Conservation (phyloP, 2,888 invertebrate genomes). For the Marronus borbonicus region DNA sequence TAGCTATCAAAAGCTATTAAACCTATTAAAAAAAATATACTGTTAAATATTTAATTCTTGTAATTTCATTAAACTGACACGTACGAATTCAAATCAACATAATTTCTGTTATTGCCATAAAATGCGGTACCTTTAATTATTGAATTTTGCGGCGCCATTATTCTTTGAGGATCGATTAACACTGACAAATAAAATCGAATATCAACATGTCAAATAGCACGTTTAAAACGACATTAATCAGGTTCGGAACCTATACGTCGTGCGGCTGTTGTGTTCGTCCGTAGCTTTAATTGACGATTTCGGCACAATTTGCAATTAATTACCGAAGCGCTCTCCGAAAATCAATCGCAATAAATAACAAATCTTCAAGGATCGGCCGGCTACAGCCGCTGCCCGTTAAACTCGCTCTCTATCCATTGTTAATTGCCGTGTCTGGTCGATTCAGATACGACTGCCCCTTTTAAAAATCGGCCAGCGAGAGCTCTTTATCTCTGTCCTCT, state of each 20-base stretch:
- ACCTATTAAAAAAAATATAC: too few species aligned
- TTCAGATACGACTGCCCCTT: not conserved
- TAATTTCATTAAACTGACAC: too few species aligned
- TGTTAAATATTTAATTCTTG: too few species aligned
- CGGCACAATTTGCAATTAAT: constrained; percentile 48
- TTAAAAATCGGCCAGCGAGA: not conserved
- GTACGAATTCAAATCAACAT: too few species aligned
- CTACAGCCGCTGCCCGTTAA: constrained; percentile 38
- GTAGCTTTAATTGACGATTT: constrained; percentile 48
- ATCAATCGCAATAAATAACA: constrained; percentile 49
- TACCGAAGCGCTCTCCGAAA: constrained; percentile 38
- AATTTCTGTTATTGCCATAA: too few species aligned
- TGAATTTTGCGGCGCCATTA: not conserved
- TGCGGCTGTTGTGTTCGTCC: not conserved
- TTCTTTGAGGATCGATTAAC: not conserved
- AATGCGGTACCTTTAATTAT: too few species aligned
- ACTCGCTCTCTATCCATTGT: constrained; percentile 6
- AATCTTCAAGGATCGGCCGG: constrained; percentile 48
- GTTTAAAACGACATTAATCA: constrained; percentile 8
- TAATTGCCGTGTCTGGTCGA: constrained; percentile 6
- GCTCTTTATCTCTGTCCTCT: not conserved
- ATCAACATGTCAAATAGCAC: constrained; percentile 27
- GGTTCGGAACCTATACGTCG: not conserved
- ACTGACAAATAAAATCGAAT: not conserved
- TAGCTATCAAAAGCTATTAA: too few species aligned